phyloP scores from a whole-genome alignment of 2,888 invertebrate genomes.

The Melitaea athalia region DNA sequence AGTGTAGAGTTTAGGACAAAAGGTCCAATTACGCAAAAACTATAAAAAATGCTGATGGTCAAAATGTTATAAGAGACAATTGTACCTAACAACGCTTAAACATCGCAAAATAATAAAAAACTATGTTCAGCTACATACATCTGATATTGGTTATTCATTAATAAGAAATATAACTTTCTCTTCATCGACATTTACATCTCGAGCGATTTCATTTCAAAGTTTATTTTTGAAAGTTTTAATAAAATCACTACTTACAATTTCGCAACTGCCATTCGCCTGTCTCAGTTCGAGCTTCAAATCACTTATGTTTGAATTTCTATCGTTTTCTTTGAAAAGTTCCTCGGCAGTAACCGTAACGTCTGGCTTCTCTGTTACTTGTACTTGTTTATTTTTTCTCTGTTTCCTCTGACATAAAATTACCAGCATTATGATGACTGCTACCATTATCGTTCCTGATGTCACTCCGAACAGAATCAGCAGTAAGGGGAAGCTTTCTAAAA shows the following conservation, averaged over 20 bases:
- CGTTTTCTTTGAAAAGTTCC: conserved; percentile 87
- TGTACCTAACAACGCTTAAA: too few species aligned
- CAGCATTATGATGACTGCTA: conserved; percentile 92
- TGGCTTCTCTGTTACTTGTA: conserved; percentile 81
- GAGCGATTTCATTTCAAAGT: not conserved
- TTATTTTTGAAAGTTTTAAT: conserved; percentile 8
- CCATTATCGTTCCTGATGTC: conserved; percentile 92
- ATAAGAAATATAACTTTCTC: conserved; percentile 3
- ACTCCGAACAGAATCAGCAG: conserved; percentile 92
- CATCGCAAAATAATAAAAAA: too few species aligned
- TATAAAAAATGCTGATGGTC: too few species aligned
- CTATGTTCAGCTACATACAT: too few species aligned
- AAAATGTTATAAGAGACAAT: too few species aligned
- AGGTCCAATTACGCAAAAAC: too few species aligned
- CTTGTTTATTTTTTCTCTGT: conserved; percentile 80
- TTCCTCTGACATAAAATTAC: conserved; percentile 90
- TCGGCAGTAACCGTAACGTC: conserved; percentile 79
- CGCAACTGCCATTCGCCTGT: conserved; percentile 90
- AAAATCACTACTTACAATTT: conserved; percentile 81
- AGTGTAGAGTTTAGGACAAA: too few species aligned
- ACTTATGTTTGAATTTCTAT: conserved; percentile 95
- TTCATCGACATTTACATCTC: not conserved
- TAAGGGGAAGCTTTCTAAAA: conserved; percentile 88
- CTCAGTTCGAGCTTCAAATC: conserved; percentile 94
- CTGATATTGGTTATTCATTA: too few species aligned